Percentiles rank a stretch among this genome's conserved stretches.
phyloP scores from a whole-genome alignment of 2,113 vertebrate species.

The Catagonus wagneri region DNA sequence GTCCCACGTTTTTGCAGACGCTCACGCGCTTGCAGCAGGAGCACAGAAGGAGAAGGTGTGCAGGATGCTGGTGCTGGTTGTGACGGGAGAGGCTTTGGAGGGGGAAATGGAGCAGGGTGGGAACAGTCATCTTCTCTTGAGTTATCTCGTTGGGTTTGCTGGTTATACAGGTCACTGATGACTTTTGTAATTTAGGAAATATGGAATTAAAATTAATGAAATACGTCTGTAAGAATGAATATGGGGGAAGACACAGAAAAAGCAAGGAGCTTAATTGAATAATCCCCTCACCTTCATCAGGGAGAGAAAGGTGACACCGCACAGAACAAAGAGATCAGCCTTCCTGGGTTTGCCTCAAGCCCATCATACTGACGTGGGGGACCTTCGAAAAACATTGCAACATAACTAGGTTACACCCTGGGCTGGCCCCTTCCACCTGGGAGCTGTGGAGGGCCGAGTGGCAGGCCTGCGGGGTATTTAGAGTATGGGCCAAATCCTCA shows the following conservation, averaged over 20 bases:
- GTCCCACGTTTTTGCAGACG: too few species aligned
- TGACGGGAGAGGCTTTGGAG: background rate
- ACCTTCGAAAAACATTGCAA: background rate
- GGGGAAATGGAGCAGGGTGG: accelerated
- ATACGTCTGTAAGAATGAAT: background rate
- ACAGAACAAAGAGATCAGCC: background rate
- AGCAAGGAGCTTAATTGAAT: background rate
- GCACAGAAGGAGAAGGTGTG: accelerated
- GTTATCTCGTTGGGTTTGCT: background rate
- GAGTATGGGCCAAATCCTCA: accelerated
- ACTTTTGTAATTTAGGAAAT: background rate
- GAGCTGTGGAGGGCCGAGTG: too few species aligned
- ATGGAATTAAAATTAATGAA: background rate
- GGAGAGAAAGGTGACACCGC: too few species aligned
- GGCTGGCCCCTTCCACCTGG: too few species aligned
- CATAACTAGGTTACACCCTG: too few species aligned
- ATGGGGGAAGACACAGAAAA: background rate
- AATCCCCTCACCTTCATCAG: background rate
- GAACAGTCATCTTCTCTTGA: too few species aligned
- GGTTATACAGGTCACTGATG: too few species aligned
- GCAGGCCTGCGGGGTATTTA: too few species aligned
- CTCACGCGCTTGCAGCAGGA: too few species aligned
- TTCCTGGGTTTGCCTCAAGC: background rate
- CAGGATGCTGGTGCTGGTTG: background rate
- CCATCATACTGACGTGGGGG: too few species aligned